Conservation (phyloP, 2,888 invertebrate species). For the Petrolisthes cinctipes region DNA sequence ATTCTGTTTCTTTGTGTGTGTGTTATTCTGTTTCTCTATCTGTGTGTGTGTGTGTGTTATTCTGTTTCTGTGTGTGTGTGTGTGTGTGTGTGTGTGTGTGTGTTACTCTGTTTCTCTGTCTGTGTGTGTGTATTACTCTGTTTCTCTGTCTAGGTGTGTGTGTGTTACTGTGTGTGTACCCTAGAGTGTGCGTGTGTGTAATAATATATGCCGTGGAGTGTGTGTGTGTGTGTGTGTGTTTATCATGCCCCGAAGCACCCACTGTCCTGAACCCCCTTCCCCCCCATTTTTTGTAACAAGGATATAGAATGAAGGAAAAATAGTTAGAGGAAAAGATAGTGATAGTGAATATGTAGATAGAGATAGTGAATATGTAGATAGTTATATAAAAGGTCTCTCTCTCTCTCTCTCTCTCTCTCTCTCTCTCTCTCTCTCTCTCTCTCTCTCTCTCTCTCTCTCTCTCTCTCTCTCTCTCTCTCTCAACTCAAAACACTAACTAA, state of each 20-base stretch:
- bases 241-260: not conserved
- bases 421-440: not conserved
- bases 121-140: not conserved
- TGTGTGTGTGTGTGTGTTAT: not conserved
- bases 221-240: slow-evolving; percentile 17
- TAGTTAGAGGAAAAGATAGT: not conserved
- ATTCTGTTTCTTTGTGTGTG: too few species aligned
- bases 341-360: not conserved
- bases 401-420: slow-evolving; percentile 4
- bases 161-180: not conserved
- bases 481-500: too few species aligned
- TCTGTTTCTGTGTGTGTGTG: not conserved
- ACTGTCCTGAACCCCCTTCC: not conserved
- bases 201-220: not conserved
- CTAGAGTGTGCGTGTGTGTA: not conserved
- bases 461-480: not conserved
- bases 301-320: not conserved
- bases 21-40: too few species aligned
- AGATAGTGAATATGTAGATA: not conserved
- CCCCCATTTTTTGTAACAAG: not conserved
- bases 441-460: not conserved
- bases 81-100: slow-evolving; percentile 8
- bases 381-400: not conserved
- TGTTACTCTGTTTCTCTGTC: too few species aligned
- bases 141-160: too few species aligned